phyloP scores from a whole-genome alignment of 2,797 vertebrate genomes.

The Geotrypetes seraphini region DNA sequence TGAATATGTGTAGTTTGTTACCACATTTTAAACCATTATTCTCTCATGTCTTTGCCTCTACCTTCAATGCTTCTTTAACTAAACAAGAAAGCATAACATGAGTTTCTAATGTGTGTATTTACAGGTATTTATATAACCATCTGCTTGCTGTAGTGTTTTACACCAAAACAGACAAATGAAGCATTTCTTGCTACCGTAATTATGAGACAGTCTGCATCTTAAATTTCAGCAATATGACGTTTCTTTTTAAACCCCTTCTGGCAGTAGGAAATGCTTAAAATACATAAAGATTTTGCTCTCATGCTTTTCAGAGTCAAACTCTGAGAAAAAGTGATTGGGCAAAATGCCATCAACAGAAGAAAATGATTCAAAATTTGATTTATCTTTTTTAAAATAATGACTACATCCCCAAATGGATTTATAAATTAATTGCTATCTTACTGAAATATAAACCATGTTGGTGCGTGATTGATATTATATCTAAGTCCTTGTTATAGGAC shows the following conservation, averaged over 20 bases:
- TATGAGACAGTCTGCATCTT: slow-evolving; percentile 10
- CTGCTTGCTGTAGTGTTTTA: slow-evolving; percentile 14
- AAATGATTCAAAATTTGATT: slow-evolving; percentile 79
- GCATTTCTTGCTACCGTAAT: slow-evolving; percentile 9
- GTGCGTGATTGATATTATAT: slow-evolving; percentile 79
- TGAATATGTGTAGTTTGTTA: no score
- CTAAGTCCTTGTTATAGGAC: slow-evolving; percentile 60
- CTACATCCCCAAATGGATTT: slow-evolving; percentile 85
- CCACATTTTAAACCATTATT: no score
- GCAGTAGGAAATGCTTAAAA: slow-evolving; percentile 12
- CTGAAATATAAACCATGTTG: slow-evolving; percentile 86
- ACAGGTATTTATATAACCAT: slow-evolving; percentile 16
- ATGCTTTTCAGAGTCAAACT: slow-evolving; percentile 48
- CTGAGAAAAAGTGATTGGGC: slow-evolving; percentile 43
- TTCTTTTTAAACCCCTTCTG: slow-evolving; percentile 25
- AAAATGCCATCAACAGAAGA: slow-evolving; percentile 66
- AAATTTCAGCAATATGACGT: slow-evolving; percentile 7
- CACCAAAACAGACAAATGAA: slow-evolving; percentile 8
- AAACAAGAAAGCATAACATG: slow-evolving; percentile 4
- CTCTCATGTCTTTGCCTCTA: no score
- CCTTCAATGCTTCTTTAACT: no score
- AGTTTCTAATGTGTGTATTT: slow-evolving; percentile 14
- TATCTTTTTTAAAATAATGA: slow-evolving; percentile 90
- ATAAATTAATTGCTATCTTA: slow-evolving; percentile 92
- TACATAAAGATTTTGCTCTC: slow-evolving; percentile 36